These are phyloP conservation scores for Cryptocheilus praepositus DNA, from an alignment of 2,888 invertebrate genomes.

Conservation along the genomic window DNA sequence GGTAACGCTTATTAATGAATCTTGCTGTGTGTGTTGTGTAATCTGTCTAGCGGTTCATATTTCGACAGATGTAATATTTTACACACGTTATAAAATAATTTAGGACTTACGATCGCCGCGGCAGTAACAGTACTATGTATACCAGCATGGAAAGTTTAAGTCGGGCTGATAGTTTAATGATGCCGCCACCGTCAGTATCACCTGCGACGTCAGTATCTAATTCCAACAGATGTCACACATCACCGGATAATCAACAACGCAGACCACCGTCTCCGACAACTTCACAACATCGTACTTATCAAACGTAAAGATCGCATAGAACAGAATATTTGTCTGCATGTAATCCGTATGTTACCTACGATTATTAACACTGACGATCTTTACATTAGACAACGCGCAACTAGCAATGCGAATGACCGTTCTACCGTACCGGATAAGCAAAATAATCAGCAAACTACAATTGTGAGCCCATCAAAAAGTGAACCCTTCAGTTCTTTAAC, in stretches of 20 bases:
- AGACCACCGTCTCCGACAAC: slow-evolving; percentile 52
- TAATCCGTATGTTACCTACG: slow-evolving; percentile 5
- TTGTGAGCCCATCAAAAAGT: slow-evolving; percentile 57
- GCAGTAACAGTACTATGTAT: slow-evolving; percentile 72
- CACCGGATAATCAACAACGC: slow-evolving; percentile 55
- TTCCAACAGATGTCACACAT: slow-evolving; percentile 56
- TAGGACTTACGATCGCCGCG: slow-evolving; percentile 70
- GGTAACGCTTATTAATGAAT: slow-evolving; percentile 46
- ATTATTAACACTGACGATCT: slow-evolving; percentile 21
- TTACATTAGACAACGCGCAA: slow-evolving; percentile 54
- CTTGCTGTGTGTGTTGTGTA: not conserved
- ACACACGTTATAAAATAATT: slow-evolving; percentile 1
- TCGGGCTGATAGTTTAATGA: slow-evolving; percentile 61
- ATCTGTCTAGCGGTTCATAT: not conserved
- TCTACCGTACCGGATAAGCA: slow-evolving; percentile 52
- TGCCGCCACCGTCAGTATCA: slow-evolving; percentile 64
- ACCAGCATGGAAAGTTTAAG: slow-evolving; percentile 72
- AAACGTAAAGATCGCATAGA: slow-evolving; percentile 54
- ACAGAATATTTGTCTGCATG: slow-evolving; percentile 9
- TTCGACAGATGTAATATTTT: not conserved
- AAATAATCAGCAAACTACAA: slow-evolving; percentile 50
- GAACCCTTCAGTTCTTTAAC: slow-evolving; percentile 54
- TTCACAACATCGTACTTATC: slow-evolving; percentile 56
- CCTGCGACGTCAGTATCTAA: slow-evolving; percentile 57
- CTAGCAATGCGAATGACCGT: slow-evolving; percentile 53